A percentile compares a stretch with the other conserved stretches of the same genome.
Conservation (phyloP, 2,888 invertebrate genomes). For the Nomada fabriciana region DNA sequence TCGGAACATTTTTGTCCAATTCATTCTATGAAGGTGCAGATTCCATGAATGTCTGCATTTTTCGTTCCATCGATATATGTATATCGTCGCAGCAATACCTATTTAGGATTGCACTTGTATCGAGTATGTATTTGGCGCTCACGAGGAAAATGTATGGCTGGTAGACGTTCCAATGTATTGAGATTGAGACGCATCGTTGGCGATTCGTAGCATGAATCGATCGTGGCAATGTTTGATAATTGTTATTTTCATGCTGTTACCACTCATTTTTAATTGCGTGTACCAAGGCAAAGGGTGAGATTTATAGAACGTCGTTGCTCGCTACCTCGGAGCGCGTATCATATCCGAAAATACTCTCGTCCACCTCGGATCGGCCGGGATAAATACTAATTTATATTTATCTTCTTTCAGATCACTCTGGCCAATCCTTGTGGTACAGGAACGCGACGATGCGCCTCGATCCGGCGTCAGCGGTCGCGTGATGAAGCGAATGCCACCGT, state of each 20-base stretch:
- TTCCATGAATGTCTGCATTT: too few species aligned
- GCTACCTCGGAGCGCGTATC: conserved; percentile 27
- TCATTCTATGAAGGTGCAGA: too few species aligned
- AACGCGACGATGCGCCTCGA: conserved; percentile 45
- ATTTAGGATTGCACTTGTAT: too few species aligned
- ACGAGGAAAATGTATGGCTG: too few species aligned
- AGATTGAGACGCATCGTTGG: too few species aligned
- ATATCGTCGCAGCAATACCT: too few species aligned
- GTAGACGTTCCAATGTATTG: too few species aligned
- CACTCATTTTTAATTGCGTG: conserved; percentile 33
- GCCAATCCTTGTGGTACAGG: conserved; percentile 7
- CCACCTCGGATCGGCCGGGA: conserved; percentile 10
- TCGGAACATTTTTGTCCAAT: too few species aligned
- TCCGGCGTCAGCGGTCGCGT: conserved; percentile 15
- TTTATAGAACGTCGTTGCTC: conserved; percentile 5
- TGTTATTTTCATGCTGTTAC: neutral
- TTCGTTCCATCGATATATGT: too few species aligned
- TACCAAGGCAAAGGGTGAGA: conserved; percentile 25
- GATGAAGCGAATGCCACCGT: conserved; percentile 30
- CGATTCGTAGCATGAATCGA: too few species aligned
- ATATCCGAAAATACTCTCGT: conserved; percentile 43
- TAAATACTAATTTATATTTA: conserved; percentile 58
- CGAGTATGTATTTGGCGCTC: too few species aligned
- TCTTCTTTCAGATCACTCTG: conserved; percentile 54
- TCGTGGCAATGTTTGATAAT: neutral